A percentile compares a stretch with the other conserved stretches of the same genome.
These are phyloP conservation scores for Thaleichthys pacificus DNA, from an alignment of 2,797 vertebrate genomes.

Conservation along the genomic window DNA sequence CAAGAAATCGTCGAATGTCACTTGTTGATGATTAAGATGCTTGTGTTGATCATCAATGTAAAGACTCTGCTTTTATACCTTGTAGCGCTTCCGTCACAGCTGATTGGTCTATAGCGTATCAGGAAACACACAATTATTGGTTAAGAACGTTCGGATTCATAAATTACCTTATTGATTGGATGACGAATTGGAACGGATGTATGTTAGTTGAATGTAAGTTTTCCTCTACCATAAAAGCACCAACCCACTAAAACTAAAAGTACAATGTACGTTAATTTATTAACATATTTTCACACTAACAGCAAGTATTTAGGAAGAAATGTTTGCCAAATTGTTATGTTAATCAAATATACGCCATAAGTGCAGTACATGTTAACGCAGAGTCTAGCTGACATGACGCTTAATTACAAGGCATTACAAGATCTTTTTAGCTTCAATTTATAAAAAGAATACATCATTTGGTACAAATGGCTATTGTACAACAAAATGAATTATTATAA, in stretches of 20 bases:
- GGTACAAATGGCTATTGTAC: too few species aligned
- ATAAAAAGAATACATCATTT: too few species aligned
- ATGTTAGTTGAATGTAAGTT: background rate
- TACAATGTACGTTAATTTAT: background rate
- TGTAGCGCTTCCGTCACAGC: constrained; percentile 66
- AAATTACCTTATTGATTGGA: constrained; percentile 52
- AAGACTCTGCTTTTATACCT: constrained; percentile 48
- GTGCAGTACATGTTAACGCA: too few species aligned
- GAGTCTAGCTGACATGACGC: too few species aligned
- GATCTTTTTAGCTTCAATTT: too few species aligned
- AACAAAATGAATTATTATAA: too few species aligned
- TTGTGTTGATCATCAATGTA: constrained; percentile 52
- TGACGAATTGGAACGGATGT: constrained; percentile 20
- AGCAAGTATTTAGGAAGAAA: background rate
- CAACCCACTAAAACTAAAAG: background rate
- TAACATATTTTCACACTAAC: background rate
- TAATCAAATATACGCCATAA: too few species aligned
- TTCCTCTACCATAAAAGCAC: background rate
- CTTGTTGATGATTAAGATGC: constrained; percentile 31
- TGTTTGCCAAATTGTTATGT: background rate
- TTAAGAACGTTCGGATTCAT: constrained; percentile 35
- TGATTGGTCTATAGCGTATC: constrained; percentile 69
- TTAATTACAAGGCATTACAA: too few species aligned
- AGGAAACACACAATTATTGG: constrained; percentile 42
- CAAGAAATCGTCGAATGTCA: constrained; percentile 20